These are phyloP conservation scores for Copsychus sechellarum DNA, from an alignment of 2,113 vertebrate species.

Conservation along the genomic window DNA sequence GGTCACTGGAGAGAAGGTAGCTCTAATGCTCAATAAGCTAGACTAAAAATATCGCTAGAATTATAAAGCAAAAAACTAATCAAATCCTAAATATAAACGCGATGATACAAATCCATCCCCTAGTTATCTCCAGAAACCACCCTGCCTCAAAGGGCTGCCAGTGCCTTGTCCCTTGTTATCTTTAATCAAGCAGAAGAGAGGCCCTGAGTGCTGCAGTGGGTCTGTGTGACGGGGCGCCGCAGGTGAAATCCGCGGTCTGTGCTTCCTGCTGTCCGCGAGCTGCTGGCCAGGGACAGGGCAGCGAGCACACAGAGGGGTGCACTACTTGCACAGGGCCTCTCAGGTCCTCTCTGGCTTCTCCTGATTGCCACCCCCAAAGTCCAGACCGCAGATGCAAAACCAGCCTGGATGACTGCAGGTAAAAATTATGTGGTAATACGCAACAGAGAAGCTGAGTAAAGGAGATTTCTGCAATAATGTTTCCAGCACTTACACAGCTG, in stretches of 20 bases:
- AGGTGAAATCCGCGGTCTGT: neutral
- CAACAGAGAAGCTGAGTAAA: constrained; percentile 25
- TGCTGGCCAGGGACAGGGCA: neutral
- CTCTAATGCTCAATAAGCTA: constrained; percentile 25
- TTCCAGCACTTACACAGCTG: neutral
- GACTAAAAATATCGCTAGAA: constrained; percentile 5
- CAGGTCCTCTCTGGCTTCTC: neutral
- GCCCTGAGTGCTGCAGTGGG: neutral
- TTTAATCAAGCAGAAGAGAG: constrained; percentile 40
- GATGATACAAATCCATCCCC: constrained; percentile 7
- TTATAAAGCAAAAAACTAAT: constrained; percentile 43
- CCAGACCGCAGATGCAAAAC: neutral
- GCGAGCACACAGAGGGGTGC: constrained; percentile 1
- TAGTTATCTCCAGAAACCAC: constrained; percentile 55
- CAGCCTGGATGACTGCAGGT: constrained; percentile 5
- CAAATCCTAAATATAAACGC: constrained; percentile 46
- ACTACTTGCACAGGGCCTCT: neutral
- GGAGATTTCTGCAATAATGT: constrained; percentile 22
- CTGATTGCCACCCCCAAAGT: neutral
- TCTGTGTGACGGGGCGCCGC: neutral
- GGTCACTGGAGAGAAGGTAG: neutral
- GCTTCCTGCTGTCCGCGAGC: neutral
- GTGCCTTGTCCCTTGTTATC: constrained; percentile 36
- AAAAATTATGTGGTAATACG: neutral
- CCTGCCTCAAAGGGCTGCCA: constrained; percentile 4